Evolutionary conservation across 2,113 vertebrate genomes (phyloP), one percentile per base, ranked within the genome.

Genomic region (Edolisoma coerulescens): DNA sequence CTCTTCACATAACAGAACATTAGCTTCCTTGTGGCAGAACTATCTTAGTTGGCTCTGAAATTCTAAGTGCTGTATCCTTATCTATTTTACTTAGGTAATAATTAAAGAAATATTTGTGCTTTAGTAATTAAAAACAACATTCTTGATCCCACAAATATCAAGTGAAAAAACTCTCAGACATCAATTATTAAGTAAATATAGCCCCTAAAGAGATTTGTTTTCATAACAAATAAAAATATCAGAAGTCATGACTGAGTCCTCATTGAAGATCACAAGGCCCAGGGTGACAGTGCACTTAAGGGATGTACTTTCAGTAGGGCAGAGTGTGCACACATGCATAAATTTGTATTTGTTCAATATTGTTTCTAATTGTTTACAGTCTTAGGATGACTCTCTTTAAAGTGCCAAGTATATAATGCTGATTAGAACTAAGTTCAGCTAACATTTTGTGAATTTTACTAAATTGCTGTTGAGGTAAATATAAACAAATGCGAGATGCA

Each of bases 241-340:
- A 30, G 37, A 16, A 33, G 32, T 10, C 32, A 50, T 65, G 42
- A 57, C 2, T 8, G 6, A 23, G 42, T 71, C 35, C 15, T 71
- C 30, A 37, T 1, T 5, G 12, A 49, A 67, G 67, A 86, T 13
- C 35, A 61, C 16, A 82, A 74, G 21, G 39, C 30, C 30, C 8
- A 2, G 50, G 42, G 33, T 3, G 3, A 33, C 19, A 90, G n/a
- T 0, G 0, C 18, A 44, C 17, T 39, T 28, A 24, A 44, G 13
- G 22, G 13, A 91, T 50, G 21, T 28, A 19, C 42, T 67, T 84
- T 32, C 42, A 39, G 15, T 19, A 50, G 35, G 27, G 19, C 8
- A 61, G 9, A 4, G 4, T 23, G 17, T 39, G 32, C 2, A 10
- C 17, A n/a, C 33, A 69, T 5, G 35, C 26, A 73, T 11, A 56